A percentile compares a stretch with the other conserved stretches of the same genome.
Conservation (phyloP, 1,140 invertebrate species). For the Ceratosolen solmsi region DNA sequence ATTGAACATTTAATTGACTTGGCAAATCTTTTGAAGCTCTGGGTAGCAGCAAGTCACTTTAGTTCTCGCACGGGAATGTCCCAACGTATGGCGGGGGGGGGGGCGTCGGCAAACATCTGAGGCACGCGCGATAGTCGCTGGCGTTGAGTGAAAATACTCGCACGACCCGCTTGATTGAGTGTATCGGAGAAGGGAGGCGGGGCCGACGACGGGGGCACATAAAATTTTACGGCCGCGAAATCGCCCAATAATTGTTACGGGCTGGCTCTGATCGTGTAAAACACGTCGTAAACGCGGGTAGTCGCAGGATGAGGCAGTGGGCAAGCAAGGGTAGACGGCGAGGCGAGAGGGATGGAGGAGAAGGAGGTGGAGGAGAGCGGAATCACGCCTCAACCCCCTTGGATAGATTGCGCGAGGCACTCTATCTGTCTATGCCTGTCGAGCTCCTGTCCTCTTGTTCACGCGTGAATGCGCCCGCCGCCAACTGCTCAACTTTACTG, state of each 20-base stretch:
- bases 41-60: background rate
- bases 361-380: constrained; percentile 55
- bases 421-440: constrained; percentile 17
- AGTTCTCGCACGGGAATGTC: background rate
- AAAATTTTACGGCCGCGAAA: constrained; percentile 73
- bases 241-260: constrained; percentile 73
- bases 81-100: background rate
- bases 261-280: constrained; percentile 73
- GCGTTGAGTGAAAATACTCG: constrained; percentile 26
- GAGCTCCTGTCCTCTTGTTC: background rate
- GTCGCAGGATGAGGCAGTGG: constrained; percentile 14
- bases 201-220: constrained; percentile 58
- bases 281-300: constrained; percentile 72
- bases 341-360: constrained; percentile 52
- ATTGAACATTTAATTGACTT: background rate
- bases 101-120: constrained; percentile 11
- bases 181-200: constrained; percentile 54
- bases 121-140: background rate
- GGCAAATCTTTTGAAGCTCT: background rate
- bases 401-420: background rate
- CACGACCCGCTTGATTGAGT: constrained; percentile 58
- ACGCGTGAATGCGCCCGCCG: background rate
- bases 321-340: constrained; percentile 51
- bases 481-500: background rate
- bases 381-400: constrained; percentile 59